Conservation (phyloP, 2,797 vertebrate genomes). For the Acanthurus lineatus region DNA sequence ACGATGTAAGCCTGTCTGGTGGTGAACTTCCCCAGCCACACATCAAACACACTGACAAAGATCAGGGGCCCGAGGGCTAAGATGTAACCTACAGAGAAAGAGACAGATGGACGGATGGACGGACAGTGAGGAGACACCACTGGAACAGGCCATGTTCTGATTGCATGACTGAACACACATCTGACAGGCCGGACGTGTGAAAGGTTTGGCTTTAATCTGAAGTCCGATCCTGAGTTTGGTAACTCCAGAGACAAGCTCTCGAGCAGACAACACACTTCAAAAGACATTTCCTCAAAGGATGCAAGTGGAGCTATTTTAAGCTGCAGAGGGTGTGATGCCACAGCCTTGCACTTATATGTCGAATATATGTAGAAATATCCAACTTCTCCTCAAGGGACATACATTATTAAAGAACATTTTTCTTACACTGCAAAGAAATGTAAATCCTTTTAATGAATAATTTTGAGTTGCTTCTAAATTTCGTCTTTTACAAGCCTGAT, state of each 20-base stretch:
- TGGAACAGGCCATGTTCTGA: constrained; percentile 13
- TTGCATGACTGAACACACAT: constrained; percentile 32
- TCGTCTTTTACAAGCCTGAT: background rate
- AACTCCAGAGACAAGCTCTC: constrained; percentile 42
- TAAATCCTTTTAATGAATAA: constrained; percentile 13
- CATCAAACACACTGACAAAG: constrained; percentile 94
- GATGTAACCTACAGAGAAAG: constrained; percentile 89
- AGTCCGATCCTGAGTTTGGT: constrained; percentile 34
- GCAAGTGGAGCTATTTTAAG: constrained; percentile 57
- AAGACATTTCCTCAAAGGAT: constrained; percentile 58
- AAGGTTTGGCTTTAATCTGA: constrained; percentile 28
- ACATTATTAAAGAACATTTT: constrained; percentile 39
- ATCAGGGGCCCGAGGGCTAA: constrained; percentile 94
- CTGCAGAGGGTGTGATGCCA: constrained; percentile 18
- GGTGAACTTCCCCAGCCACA: constrained; percentile 95
- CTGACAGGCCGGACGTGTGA: constrained; percentile 16
- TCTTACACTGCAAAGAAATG: background rate
- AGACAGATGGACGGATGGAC: constrained; percentile 9
- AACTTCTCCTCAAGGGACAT: constrained; percentile 27
- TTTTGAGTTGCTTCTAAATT: constrained; percentile 12
- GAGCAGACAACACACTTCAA: constrained; percentile 56
- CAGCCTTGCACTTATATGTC: constrained; percentile 18
- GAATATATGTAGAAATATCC: constrained; percentile 32
- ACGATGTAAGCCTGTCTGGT: constrained; percentile 91
- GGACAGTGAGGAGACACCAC: constrained; percentile 20